A percentile compares a stretch with the other conserved stretches of the same genome.
Conservation (phyloP, 2,113 vertebrate species). For the Cynocephalus volans region DNA sequence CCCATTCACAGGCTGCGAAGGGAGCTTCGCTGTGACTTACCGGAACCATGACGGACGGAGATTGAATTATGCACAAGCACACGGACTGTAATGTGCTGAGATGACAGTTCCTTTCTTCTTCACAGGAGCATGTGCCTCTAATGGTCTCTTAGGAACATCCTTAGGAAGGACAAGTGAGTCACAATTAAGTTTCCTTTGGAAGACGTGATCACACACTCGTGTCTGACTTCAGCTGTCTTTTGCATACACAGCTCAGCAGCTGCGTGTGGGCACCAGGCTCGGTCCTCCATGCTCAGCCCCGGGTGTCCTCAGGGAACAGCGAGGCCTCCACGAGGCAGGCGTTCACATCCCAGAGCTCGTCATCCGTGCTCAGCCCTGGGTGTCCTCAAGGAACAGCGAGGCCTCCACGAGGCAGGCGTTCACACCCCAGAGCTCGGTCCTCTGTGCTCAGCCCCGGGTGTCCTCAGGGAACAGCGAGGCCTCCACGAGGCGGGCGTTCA, state of each 20-base stretch:
- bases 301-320: not conserved
- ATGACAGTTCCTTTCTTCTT: not conserved
- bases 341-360: not conserved
- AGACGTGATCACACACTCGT: constrained; percentile 47
- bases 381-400: not conserved
- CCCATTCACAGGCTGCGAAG: not conserved
- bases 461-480: too few species aligned
- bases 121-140: constrained; percentile 60
- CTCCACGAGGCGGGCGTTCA: too few species aligned
- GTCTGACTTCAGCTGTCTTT: not conserved
- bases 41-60: not conserved
- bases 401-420: too few species aligned
- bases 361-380: fast-evolving
- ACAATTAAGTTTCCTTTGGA: constrained; percentile 65
- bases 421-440: too few species aligned
- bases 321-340: too few species aligned
- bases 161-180: constrained; percentile 63
- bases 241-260: fast-evolving
- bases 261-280: too few species aligned
- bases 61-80: constrained; percentile 43
- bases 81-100: not conserved
- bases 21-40: not conserved
- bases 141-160: constrained; percentile 67
- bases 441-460: too few species aligned
- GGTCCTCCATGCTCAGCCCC: fast-evolving